These are phyloP conservation scores for Nothobranchius furzeri DNA, from an alignment of 2,113 vertebrate genomes.

Conservation along the genomic window DNA sequence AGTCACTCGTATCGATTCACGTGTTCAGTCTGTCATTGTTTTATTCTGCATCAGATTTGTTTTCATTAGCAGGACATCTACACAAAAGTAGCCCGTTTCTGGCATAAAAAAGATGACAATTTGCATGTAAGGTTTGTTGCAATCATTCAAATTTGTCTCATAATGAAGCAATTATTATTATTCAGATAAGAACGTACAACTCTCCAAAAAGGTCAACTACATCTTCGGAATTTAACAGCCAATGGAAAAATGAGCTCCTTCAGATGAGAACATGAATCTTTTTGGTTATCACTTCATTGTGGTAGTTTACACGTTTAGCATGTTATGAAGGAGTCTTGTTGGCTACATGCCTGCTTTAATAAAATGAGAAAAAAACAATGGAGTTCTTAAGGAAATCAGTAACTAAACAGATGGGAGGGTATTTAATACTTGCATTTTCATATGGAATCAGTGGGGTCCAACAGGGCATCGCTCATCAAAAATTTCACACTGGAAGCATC, in stretches of 20 bases:
- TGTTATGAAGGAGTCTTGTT: too few relatives aligned
- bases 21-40: neutral
- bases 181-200: constrained; percentile 2
- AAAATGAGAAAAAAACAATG: too few relatives aligned
- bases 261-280: too few relatives aligned
- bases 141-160: constrained; percentile 14
- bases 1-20: constrained; percentile 15
- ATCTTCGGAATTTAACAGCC: constrained; percentile 36
- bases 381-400: too few relatives aligned
- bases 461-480: too few relatives aligned
- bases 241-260: neutral
- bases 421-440: too few relatives aligned
- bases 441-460: too few relatives aligned
- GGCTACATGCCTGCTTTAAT: too few relatives aligned
- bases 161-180: constrained; percentile 34
- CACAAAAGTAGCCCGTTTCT: neutral
- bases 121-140: constrained; percentile 7
- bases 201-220: constrained; percentile 43
- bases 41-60: neutral
- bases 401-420: too few relatives aligned
- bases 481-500: too few relatives aligned
- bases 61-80: neutral
- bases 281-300: too few relatives aligned
- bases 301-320: too few relatives aligned
- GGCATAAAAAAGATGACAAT: neutral